Evolutionary conservation across 2,113 vertebrate genomes (phyloP).

Genomic region (Festucalex cinctus): DNA sequence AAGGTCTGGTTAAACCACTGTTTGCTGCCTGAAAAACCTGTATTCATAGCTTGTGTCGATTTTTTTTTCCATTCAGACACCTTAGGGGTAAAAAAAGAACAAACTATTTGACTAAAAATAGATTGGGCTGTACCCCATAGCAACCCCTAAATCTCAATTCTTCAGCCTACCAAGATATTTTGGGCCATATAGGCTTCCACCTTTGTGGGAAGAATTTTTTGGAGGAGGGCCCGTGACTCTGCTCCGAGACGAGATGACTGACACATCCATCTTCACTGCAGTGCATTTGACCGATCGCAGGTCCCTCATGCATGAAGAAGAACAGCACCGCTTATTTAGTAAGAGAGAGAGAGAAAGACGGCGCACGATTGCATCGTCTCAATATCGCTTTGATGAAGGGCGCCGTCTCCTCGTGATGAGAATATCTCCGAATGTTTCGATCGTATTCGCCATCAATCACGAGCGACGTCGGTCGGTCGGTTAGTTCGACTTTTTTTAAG

Average conservation of each 20-base stretch:
- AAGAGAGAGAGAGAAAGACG: constrained; percentile 17
- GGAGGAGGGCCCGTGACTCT: neutral
- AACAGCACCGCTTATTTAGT: constrained; percentile 58
- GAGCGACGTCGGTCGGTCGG: neutral
- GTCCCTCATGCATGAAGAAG: constrained; percentile 58
- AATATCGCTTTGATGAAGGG: constrained; percentile 51
- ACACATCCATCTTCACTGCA: constrained; percentile 62
- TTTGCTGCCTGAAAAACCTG: no score
- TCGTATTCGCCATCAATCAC: neutral
- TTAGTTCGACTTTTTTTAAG: neutral
- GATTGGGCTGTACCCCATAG: neutral
- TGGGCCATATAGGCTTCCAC: neutral
- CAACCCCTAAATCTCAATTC: neutral
- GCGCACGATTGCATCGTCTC: constrained; percentile 38
- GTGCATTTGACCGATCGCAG: constrained; percentile 45
- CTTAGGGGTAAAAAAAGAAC: neutral
- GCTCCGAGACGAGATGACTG: constrained; percentile 50
- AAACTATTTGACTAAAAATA: neutral
- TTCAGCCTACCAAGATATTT: neutral
- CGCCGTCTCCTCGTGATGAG: constrained; percentile 36
- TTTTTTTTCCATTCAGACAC: neutral
- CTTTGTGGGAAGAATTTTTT: neutral
- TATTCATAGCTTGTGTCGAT: neutral
- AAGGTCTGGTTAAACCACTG: neutral
- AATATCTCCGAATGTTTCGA: constrained; percentile 3